Percentiles rank a stretch among this genome's conserved stretches.
Conservation (phyloP, 2,113 vertebrate genomes). For the Centropristis striata region DNA sequence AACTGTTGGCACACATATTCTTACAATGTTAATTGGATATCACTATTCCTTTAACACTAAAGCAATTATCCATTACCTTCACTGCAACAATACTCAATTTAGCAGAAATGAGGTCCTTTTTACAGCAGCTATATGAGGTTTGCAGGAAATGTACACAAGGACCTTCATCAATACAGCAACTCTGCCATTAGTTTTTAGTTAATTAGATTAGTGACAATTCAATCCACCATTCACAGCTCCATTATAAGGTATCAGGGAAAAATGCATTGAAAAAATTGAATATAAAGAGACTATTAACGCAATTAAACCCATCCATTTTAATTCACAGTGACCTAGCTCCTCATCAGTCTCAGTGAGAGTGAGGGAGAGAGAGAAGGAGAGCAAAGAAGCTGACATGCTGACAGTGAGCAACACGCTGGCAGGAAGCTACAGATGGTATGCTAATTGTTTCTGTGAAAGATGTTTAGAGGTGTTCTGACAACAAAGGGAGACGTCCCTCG, state of each 20-base stretch:
- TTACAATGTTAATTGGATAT: conserved; percentile 10
- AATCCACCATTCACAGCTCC: conserved; percentile 33
- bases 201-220: conserved; percentile 58
- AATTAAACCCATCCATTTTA: conserved; percentile 67
- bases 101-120: conserved; percentile 35
- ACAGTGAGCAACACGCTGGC: conserved; percentile 64
- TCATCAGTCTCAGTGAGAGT: conserved; percentile 23
- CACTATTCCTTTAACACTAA: conserved; percentile 4
- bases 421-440: conserved; percentile 81
- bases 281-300: conserved; percentile 54
- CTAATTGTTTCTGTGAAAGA: conserved; percentile 84
- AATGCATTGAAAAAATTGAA: conserved; percentile 37
- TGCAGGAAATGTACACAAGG: conserved; percentile 48
- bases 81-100: conserved; percentile 24
- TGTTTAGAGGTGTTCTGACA: conserved; percentile 79
- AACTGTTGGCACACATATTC: conserved; percentile 7
- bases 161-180: conserved; percentile 50
- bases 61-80: conserved; percentile 43
- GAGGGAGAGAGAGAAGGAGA: neutral
- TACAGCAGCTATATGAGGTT: conserved; percentile 34
- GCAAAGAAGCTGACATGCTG: conserved; percentile 50
- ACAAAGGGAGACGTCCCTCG: conserved; percentile 74
- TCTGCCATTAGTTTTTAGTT: conserved; percentile 11
- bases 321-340: conserved; percentile 52
- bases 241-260: conserved; percentile 37